Evolutionary conservation across 1,140 invertebrate genomes (phyloP).

Genomic region (Lasioglossum baleicum): DNA sequence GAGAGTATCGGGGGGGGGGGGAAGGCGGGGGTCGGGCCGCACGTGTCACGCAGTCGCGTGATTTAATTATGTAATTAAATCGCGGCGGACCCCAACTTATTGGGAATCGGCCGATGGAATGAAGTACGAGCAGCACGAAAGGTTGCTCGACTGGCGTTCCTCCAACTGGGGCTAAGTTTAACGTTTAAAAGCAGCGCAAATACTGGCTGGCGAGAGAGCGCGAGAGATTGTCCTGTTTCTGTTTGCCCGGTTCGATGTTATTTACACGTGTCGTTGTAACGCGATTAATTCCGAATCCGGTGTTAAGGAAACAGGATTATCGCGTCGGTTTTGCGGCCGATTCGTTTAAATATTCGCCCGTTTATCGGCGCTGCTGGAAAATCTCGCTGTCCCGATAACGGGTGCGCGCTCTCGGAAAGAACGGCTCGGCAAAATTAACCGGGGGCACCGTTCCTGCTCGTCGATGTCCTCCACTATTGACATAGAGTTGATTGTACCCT

Average conservation of each 20-base stretch:
- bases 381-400: not conserved
- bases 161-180: constrained; percentile 22
- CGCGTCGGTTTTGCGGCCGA: not conserved
- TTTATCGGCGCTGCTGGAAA: not conserved
- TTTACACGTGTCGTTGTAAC: not conserved
- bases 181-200: constrained; percentile 11
- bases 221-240: not conserved
- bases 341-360: constrained; percentile 6
- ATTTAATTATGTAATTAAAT: constrained; percentile 34
- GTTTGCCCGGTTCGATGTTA: not conserved
- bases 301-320: not conserved
- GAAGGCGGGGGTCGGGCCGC: too few species aligned
- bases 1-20: not conserved
- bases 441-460: not conserved
- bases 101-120: constrained; percentile 1
- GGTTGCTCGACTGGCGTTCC: constrained; percentile 10
- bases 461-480: constrained; percentile 27
- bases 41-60: not conserved
- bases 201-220: not conserved
- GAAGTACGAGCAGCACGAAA: not conserved
- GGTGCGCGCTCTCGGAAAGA: constrained; percentile 7
- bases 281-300: not conserved
- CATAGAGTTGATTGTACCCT: constrained; percentile 42
- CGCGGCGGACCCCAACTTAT: not conserved
- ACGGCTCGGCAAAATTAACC: constrained; percentile 22